Base-by-base conservation (phyloP, 2,888 invertebrate genomes). In the Lasius platythorax region DNA sequence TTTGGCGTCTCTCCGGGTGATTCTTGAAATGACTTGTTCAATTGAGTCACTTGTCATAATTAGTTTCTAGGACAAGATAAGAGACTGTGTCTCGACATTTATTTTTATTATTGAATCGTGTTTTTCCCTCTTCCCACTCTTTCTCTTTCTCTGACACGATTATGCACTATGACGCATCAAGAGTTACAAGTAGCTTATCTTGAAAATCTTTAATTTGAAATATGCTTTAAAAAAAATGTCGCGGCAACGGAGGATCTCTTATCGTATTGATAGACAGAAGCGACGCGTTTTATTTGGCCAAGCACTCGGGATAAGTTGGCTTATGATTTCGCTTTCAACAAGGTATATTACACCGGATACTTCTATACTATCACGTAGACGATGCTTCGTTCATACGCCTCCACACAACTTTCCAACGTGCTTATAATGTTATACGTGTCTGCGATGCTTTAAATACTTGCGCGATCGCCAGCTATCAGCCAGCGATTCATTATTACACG, bases 281-380 rank as follows among this genome's bases (percentile, higher is more conserved):
- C 74, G 40, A 53, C 46, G 40, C n/a, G 40, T 12, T 46, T 40
- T 79, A 79, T 58, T 79, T 79, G 23, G 28, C 37, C 56, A 81
- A 46, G 15, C 66, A 66, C 81, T 76, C 76, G 58, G 74, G 11
- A 78, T 46, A 28, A 78, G 84, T 74, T 56, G 50, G 37, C n/a
- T 70, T 78, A 70, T 70, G 81, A 88, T 89, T 89, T 89, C 89
- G 83, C 89, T 89, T 89, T 89, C 89, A 78, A 63, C 90, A 83
- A 82, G 82, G 75, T 74, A 85, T 88, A 88, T 88, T 78, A 87
- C 76, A 68, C 66, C 56, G 50, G 50, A 72, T 83, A 67, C 87
- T 83, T 75, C 56, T 30, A 40, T 33, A 53, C 72, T 58, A 53
- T 46, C 70, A 37, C 43, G 40, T 46, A 50, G 66, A 79, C 43